Percentiles rank a stretch among this genome's conserved stretches.
phyloP scores from a whole-genome alignment of 2,888 invertebrate species.

The Meliscaeva auricollis region DNA sequence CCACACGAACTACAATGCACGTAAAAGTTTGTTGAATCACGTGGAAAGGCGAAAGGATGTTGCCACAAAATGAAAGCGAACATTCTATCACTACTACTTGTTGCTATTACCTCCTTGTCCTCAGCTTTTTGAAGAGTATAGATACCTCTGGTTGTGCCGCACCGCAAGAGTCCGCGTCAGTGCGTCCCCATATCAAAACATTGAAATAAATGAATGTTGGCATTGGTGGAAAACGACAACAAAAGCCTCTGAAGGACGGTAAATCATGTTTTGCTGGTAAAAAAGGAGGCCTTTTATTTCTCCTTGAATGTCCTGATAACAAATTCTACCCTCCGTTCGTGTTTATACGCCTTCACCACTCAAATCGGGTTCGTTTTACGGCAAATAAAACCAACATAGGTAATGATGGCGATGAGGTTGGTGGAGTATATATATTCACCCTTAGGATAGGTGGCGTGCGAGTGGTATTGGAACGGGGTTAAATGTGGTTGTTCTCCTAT shows the following conservation, averaged over 20 bases:
- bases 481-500: not conserved
- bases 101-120: constrained; percentile 9
- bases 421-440: not conserved
- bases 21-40: constrained; percentile 35
- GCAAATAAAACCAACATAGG: constrained; percentile 61
- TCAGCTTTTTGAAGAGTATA: not conserved
- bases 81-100: constrained; percentile 54
- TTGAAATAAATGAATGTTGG: constrained; percentile 60
- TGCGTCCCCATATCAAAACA: constrained; percentile 29
- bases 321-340: not conserved
- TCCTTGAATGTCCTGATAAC: constrained; percentile 23
- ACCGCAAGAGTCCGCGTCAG: not conserved
- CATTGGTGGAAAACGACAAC: constrained; percentile 46
- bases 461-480: not conserved
- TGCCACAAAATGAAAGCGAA: constrained; percentile 44
- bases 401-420: not conserved
- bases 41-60: constrained; percentile 59
- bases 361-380: constrained; percentile 69
- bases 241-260: constrained; percentile 26
- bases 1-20: constrained; percentile 22
- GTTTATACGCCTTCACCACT: not conserved
- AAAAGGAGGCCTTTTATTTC: constrained; percentile 10
- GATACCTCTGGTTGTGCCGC: not conserved
- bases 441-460: not conserved
- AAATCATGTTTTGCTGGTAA: constrained; percentile 23